These are phyloP conservation scores for Trichopoda pennipes DNA, from an alignment of 2,888 invertebrate genomes.

Conservation along the genomic window DNA sequence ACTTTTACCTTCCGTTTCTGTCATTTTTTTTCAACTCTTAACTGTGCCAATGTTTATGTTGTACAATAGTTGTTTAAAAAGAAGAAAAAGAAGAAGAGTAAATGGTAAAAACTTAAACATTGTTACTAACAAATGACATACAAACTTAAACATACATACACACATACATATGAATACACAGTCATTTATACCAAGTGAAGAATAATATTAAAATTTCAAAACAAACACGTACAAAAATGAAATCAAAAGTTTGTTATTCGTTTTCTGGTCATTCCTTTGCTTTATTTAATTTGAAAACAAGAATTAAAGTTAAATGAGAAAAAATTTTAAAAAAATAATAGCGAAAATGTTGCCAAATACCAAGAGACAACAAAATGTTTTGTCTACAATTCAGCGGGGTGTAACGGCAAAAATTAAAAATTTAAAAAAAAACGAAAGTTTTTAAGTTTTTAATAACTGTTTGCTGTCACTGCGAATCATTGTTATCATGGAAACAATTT, in stretches of 20 bases:
- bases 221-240: conserved; percentile 65
- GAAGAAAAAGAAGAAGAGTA: neutral
- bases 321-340: neutral
- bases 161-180: neutral
- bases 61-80: conserved; percentile 10
- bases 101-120: conserved; percentile 12
- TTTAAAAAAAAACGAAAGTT: conserved; percentile 42
- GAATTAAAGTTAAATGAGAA: conserved; percentile 45
- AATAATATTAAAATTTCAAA: conserved; percentile 62
- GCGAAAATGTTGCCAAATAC: conserved; percentile 34
- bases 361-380: conserved; percentile 32
- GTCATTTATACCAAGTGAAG: conserved; percentile 1
- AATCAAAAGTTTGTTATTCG: conserved; percentile 58
- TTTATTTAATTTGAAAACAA: conserved; percentile 50
- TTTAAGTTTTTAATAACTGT: conserved; percentile 16
- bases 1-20: neutral
- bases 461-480: conserved; percentile 23
- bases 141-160: neutral
- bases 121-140: conserved; percentile 14
- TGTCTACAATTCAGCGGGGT: conserved; percentile 44
- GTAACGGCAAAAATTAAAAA: conserved; percentile 24
- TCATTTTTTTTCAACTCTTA: neutral
- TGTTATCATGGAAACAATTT: conserved; percentile 27
- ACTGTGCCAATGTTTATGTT: conserved; percentile 33
- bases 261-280: conserved; percentile 11